Conservation (phyloP, 2,888 invertebrate genomes). For the Apotomis betuletana region DNA sequence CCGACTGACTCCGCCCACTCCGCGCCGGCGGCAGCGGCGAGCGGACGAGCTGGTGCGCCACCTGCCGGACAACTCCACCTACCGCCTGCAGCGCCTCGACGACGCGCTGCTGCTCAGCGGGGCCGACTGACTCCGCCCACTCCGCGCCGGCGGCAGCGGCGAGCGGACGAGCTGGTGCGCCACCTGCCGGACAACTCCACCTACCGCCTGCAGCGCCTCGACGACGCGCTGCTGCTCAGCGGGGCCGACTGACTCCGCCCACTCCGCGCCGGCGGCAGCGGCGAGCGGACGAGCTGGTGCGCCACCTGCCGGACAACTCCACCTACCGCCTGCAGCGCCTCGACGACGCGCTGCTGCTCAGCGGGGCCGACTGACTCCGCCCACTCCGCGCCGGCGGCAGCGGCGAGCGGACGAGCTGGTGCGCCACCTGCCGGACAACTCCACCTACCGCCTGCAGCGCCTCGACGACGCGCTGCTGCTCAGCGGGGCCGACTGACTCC, state of each 20-base stretch:
- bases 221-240: constrained; percentile 62
- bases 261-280: no score
- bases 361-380: constrained; percentile 52
- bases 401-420: constrained; percentile 94
- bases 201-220: constrained; percentile 65
- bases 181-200: constrained; percentile 88
- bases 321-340: constrained; percentile 68
- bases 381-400: no score
- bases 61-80: constrained; percentile 86
- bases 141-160: no score
- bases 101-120: constrained; percentile 63
- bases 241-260: constrained; percentile 51
- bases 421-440: constrained; percentile 89
- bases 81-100: constrained; percentile 64
- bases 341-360: constrained; percentile 64
- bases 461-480: constrained; percentile 64
- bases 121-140: constrained; percentile 48
- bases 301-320: constrained; percentile 89
- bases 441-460: constrained; percentile 69
- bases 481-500: constrained; percentile 53
- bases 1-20: constrained; percentile 46
- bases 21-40: no score
- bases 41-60: constrained; percentile 93
- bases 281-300: constrained; percentile 93
- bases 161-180: constrained; percentile 92